These are phyloP conservation scores for Crotophaga sulcirostris DNA, from an alignment of 2,113 vertebrate species.

Conservation along the genomic window DNA sequence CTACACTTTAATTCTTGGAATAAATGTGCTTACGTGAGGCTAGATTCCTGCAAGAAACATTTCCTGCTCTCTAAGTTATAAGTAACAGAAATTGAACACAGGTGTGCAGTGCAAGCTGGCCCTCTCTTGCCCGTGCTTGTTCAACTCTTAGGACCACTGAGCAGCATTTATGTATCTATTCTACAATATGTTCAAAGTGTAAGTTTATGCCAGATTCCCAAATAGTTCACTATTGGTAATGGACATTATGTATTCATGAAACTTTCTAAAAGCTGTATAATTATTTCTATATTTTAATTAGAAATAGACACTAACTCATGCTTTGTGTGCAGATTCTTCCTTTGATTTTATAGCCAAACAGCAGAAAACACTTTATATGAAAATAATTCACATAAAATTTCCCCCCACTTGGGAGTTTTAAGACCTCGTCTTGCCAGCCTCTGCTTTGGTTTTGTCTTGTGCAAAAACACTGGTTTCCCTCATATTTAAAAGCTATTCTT, in stretches of 20 bases:
- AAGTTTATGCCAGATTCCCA: not conserved
- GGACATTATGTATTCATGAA: not conserved
- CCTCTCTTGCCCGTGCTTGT: not conserved
- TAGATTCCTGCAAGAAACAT: conserved; percentile 41
- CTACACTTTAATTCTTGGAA: not conserved
- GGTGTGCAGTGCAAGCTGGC: not conserved
- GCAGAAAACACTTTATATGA: not conserved
- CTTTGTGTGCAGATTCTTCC: not conserved
- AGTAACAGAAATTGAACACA: conserved; percentile 25
- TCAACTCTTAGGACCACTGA: not conserved
- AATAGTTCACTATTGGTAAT: not conserved
- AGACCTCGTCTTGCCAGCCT: not conserved
- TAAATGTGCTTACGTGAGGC: conserved; percentile 5
- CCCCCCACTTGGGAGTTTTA: not conserved
- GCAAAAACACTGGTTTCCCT: not conserved
- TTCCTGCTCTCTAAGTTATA: conserved; percentile 38
- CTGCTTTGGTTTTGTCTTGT: not conserved
- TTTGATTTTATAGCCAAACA: not conserved
- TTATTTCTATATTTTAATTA: not conserved
- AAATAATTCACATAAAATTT: not conserved
- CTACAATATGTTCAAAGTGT: not conserved
- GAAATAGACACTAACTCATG: not conserved
- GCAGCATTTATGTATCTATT: not conserved
- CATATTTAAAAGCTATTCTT: not conserved
- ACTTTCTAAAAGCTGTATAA: not conserved